A percentile compares a stretch with the other conserved stretches of the same genome.
phyloP scores from a whole-genome alignment of 2,888 invertebrate genomes.

The Phalera bucephala region DNA sequence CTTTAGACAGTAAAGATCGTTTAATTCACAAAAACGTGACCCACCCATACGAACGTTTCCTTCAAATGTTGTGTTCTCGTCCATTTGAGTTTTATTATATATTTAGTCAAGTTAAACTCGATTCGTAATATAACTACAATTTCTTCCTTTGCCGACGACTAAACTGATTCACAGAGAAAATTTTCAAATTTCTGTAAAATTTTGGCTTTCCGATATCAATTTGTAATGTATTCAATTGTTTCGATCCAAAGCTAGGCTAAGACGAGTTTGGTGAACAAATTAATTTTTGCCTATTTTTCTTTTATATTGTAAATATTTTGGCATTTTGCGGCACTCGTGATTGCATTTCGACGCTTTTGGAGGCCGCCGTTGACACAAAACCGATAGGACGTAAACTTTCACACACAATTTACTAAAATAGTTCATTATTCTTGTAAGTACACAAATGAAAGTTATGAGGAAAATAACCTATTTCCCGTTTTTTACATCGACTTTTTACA shows the following conservation, averaged over 20 bases:
- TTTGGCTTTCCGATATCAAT: constrained; percentile 27
- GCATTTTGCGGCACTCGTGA: constrained; percentile 61
- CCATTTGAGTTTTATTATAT: too few species aligned
- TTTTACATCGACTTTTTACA: too few species aligned
- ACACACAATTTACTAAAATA: too few species aligned
- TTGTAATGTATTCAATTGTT: constrained; percentile 30
- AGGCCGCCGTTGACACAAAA: constrained; percentile 37
- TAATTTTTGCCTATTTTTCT: constrained; percentile 37
- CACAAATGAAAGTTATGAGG: too few species aligned
- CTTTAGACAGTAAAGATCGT: too few species aligned
- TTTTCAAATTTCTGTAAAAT: not conserved
- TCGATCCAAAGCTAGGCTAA: constrained; percentile 57
- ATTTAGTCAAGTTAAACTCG: too few species aligned
- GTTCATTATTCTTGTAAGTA: too few species aligned
- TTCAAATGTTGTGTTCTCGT: too few species aligned
- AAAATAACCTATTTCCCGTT: too few species aligned
- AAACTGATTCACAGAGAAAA: not conserved
- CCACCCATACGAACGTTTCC: too few species aligned
- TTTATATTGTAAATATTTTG: constrained; percentile 70
- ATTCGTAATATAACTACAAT: not conserved
- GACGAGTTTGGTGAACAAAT: constrained; percentile 39
- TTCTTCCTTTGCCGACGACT: not conserved
- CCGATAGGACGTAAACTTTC: not conserved
- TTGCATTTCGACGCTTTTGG: constrained; percentile 60
- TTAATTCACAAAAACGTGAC: too few species aligned